phyloP scores from a whole-genome alignment of 2,888 invertebrate species.

The Thyatira batis region DNA sequence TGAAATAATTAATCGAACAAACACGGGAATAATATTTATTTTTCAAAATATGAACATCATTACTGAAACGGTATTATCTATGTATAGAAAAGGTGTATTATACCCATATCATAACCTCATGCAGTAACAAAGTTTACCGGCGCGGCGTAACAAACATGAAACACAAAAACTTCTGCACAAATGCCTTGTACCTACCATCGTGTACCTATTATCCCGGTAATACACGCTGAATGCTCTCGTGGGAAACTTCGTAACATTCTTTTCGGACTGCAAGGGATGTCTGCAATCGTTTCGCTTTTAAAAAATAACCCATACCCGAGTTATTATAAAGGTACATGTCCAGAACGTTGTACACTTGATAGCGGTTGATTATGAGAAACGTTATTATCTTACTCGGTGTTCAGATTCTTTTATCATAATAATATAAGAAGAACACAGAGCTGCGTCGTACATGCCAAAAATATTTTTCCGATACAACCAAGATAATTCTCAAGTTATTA shows the following conservation, averaged over 20 bases:
- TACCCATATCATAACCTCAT: background rate
- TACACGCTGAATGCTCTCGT: slow-evolving; percentile 51
- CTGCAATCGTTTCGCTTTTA: slow-evolving; percentile 25
- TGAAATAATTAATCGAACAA: background rate
- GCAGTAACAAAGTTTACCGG: slow-evolving; percentile 15
- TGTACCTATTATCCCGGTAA: slow-evolving; percentile 54
- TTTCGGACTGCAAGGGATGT: slow-evolving; percentile 35
- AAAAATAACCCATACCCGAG: slow-evolving; percentile 33
- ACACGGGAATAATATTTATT: too few species aligned
- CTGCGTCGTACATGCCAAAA: too few species aligned
- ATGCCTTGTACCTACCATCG: slow-evolving; percentile 48
- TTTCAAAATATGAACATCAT: background rate
- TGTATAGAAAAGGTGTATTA: background rate
- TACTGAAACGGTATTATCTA: too few species aligned
- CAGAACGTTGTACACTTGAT: slow-evolving; percentile 40
- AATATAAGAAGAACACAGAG: too few species aligned
- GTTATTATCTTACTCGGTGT: slow-evolving; percentile 21
- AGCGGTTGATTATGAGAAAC: slow-evolving; percentile 44
- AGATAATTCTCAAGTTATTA: too few species aligned
- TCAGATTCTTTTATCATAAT: slow-evolving; percentile 1
- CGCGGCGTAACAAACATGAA: slow-evolving; percentile 29
- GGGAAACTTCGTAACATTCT: slow-evolving; percentile 53
- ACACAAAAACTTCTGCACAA: slow-evolving; percentile 46
- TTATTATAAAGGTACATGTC: slow-evolving; percentile 42
- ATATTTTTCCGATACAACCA: too few species aligned